Conservation (phyloP, 2,888 invertebrate species). For the Auanema freiburgensis region DNA sequence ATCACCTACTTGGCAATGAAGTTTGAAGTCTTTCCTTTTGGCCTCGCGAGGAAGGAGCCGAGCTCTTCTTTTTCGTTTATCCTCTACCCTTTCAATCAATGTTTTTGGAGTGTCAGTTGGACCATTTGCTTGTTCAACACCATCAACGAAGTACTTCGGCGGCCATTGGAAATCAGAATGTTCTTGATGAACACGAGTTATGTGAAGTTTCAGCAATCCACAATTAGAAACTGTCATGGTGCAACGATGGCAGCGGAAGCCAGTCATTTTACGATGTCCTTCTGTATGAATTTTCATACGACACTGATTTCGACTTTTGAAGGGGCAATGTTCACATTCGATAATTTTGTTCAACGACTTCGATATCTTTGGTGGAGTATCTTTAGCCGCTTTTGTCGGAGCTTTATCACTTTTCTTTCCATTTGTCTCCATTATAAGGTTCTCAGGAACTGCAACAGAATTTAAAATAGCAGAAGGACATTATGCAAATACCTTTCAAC, state of each 20-base stretch:
- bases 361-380: background rate
- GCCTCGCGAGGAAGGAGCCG: background rate
- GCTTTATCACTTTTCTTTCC: background rate
- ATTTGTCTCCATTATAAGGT: background rate
- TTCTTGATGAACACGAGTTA: conserved; percentile 18
- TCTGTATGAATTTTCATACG: conserved; percentile 14
- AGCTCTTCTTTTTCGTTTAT: background rate
- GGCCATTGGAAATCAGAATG: conserved; percentile 22
- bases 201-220: conserved; percentile 36
- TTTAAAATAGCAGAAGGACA: too few species aligned
- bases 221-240: conserved; percentile 11
- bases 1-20: conserved; percentile 7
- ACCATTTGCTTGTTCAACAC: conserved; percentile 1
- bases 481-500: too few species aligned
- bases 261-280: conserved; percentile 10
- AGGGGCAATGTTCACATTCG: conserved; percentile 16
- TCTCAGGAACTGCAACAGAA: too few species aligned
- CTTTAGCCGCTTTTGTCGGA: background rate
- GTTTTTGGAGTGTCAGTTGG: background rate
- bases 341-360: background rate
- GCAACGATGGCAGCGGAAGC: conserved; percentile 19
- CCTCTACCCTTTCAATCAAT: background rate
- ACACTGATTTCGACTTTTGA: conserved; percentile 8
- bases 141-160: conserved; percentile 18
- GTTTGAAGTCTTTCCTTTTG: background rate